Percentiles rank a stretch among this genome's conserved stretches.
Conservation (phyloP, 2,888 invertebrate genomes). For the Erebia epiphron region DNA sequence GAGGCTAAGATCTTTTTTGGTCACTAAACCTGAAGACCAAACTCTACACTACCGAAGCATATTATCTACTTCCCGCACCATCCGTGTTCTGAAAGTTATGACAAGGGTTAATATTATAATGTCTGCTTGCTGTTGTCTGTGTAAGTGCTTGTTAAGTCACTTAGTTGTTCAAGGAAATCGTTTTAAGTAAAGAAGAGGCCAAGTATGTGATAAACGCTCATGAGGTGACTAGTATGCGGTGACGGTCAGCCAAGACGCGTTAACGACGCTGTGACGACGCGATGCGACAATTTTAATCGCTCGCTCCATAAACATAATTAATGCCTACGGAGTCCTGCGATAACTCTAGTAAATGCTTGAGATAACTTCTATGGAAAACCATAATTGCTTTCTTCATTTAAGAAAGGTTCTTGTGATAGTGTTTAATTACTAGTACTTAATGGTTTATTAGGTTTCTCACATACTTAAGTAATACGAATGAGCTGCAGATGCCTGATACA, state of each 20-base stretch:
- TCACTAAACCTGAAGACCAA: too few species aligned
- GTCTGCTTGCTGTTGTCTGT: too few species aligned
- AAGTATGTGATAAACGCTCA: slow-evolving; percentile 43
- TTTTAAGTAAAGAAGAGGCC: slow-evolving; percentile 39
- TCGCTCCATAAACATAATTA: slow-evolving; percentile 47
- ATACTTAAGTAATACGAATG: slow-evolving; percentile 5
- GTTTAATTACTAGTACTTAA: slow-evolving; percentile 28
- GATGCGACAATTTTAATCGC: slow-evolving; percentile 51
- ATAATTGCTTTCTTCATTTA: slow-evolving; percentile 29
- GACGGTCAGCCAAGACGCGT: slow-evolving; percentile 39
- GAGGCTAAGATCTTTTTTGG: too few species aligned
- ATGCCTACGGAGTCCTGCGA: slow-evolving; percentile 37
- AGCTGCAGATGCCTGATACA: neutral
- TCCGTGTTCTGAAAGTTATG: too few species aligned
- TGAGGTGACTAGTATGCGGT: slow-evolving; percentile 46
- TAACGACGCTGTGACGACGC: slow-evolving; percentile 42
- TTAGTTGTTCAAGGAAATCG: slow-evolving; percentile 39
- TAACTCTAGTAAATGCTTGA: slow-evolving; percentile 33
- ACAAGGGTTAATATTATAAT: too few species aligned
- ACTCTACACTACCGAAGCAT: too few species aligned
- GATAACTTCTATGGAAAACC: slow-evolving; percentile 33
- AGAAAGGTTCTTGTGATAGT: slow-evolving; percentile 18
- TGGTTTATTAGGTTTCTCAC: slow-evolving; percentile 24
- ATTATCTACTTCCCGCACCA: too few species aligned
- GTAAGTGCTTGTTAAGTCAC: neutral